These are phyloP conservation scores for Cheiracanthium punctorium DNA, from an alignment of 2,888 invertebrate species.

Conservation along the genomic window DNA sequence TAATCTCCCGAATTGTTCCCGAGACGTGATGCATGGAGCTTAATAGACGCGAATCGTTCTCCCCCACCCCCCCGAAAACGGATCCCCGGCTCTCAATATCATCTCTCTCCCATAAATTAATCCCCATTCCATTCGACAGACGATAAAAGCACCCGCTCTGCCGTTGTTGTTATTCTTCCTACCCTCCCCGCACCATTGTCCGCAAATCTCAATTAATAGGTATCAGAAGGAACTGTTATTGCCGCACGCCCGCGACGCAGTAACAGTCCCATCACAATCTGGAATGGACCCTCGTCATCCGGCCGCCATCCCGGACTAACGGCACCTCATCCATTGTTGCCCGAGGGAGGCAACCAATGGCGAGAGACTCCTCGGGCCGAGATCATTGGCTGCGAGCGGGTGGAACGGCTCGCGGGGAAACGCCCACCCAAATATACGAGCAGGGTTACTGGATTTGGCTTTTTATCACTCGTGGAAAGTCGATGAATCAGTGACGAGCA, in stretches of 20 bases:
- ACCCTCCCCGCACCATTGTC: background rate
- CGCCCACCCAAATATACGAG: too few species aligned
- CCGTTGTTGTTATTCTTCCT: background rate
- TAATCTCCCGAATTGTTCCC: too few species aligned
- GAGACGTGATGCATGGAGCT: too few species aligned
- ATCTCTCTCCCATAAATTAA: constrained; percentile 8
- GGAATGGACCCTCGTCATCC: constrained; percentile 26
- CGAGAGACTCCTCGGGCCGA: background rate
- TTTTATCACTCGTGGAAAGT: too few species aligned
- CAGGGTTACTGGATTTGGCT: too few species aligned
- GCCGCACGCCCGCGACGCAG: background rate
- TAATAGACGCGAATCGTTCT: too few species aligned
- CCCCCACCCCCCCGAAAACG: too few species aligned
- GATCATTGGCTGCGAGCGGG: background rate
- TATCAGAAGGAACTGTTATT: constrained; percentile 19
- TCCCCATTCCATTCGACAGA: background rate
- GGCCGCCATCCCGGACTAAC: constrained; percentile 11
- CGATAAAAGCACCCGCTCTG: constrained; percentile 16
- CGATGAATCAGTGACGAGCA: too few species aligned
- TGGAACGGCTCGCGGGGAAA: too few species aligned
- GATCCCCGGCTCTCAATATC: background rate
- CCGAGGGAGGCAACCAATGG: background rate
- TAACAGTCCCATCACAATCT: constrained; percentile 30
- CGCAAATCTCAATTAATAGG: constrained; percentile 45
- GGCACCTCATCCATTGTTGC: background rate